Base-by-base conservation (phyloP, 2,797 vertebrate species). In the Corythornis leucogaster region DNA sequence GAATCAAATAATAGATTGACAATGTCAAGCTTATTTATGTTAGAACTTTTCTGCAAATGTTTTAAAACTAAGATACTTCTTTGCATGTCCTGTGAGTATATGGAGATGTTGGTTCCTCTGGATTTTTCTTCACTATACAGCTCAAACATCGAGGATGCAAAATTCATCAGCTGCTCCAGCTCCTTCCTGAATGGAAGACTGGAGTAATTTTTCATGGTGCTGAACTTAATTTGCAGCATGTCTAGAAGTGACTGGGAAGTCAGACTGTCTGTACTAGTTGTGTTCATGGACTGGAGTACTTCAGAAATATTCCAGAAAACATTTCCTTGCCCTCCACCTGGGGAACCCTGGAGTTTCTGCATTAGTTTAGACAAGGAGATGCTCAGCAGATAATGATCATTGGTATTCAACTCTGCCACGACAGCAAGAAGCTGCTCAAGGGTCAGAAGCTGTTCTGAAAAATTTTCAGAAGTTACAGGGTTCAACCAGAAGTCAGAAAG, bases 401-500 rank as follows among this genome's bases (percentile, higher is more conserved):
- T 84, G 43, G 33, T 45, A 42, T 93, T 92, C 80, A 91, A 45
- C 64, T 91, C 42, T 90, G 53, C 57, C 68, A 64, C 2, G 12
- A 33, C 61, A 84, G n/a, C 55, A 74, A 96, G 61, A 70, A 95
- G 79, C 46, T 87, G 38, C 54, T 92, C 53, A 64, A 93, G 58
- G 46, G 62, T 78, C 74, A 87, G 48, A 15, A 90, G 62, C 18
- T 35, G 66, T 40, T 93, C 81, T 68, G 38, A 57, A 71, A 93
- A 74, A 82, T 77, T 67, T 71, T 90, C 86, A 43, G 75, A 68
- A 50, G 38, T 68, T 82, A n/a, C 12, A 26, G 89, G 46, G 68
- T 81, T 77, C 64, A 71, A 67, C 8, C 87, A 57, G 50, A 95
- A 90, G 58, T 81, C 92, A 87, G 81, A 93, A 92, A 95, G 87